Base-by-base conservation (phyloP, 2,113 vertebrate species). In the Dolichotis patagonum region DNA sequence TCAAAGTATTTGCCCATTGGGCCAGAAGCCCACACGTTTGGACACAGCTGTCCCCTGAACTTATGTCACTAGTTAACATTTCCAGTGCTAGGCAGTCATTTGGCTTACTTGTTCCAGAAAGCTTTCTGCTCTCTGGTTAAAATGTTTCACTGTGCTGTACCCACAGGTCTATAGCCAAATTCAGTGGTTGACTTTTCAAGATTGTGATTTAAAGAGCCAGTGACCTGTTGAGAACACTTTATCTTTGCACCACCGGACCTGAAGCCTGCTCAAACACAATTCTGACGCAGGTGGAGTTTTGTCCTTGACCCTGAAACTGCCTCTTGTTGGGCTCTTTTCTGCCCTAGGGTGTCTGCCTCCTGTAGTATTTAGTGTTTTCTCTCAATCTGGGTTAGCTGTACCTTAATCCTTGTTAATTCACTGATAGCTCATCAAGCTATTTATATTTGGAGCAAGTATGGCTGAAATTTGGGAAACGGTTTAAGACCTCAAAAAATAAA, bases 101-200 rank as follows among this genome's bases (percentile, higher is more conserved):
- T 41, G 86, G 49, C 85, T 71, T 46, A 73, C 92, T 5, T 28
- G 87, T 92, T 80, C 11, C 91, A 19, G 0, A 89, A 67, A 94
- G 81, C 67, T 94, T 96, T 97, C 92, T 94, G 22, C 91, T 95
- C 82, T 93, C 81, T 67, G 62, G 71, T 83, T n/a, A 97, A 84
- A 84, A 54, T 69, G 54, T 90, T 97, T 97, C 54, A 62, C 85
- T 85, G 43, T 35, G n/a, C 92, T 83, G 85, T 92, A 77, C 5
- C 83, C 91, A 91, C 82, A 94, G 94, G 88, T 58, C 85, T 65
- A 2, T 2, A 9, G 58, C 82, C 86, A 95, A 93, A 88, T 89
- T 89, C 28, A 63, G 35, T 54, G 19, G 1, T 83, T 98, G 8
- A 49, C 19, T 83, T 81, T 58, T 81, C 35, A 81, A 93, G 92